phyloP scores from a whole-genome alignment of 2,888 invertebrate species.

The Masnerella sp. region DNA sequence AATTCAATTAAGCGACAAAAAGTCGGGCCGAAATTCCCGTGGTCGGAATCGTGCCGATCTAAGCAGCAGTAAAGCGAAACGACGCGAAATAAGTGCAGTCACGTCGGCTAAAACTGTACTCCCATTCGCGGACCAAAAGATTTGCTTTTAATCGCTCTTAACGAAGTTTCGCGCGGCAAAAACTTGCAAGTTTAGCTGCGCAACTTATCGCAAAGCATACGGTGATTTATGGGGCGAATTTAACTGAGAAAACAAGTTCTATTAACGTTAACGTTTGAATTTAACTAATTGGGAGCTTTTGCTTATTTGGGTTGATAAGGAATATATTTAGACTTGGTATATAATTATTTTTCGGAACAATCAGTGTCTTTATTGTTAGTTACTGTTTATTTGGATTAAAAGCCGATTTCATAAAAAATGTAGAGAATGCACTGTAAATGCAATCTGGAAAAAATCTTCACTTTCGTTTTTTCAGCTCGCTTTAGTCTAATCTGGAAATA shows the following conservation, averaged over 20 bases:
- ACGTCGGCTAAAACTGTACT: background rate
- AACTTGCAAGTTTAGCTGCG: background rate
- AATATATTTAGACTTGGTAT: no score
- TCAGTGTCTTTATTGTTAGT: no score
- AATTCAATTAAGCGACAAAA: background rate
- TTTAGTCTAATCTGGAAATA: no score
- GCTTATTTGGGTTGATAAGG: no score
- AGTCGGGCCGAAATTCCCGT: background rate
- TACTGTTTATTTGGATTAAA: no score
- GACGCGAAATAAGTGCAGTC: background rate
- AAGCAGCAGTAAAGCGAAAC: background rate
- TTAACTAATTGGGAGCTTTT: no score
- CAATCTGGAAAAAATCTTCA: no score
- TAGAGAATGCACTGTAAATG: no score
- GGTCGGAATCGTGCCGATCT: no score
- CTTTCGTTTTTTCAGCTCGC: no score
- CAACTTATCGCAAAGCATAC: conserved; percentile 20
- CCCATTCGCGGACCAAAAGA: conserved; percentile 4
- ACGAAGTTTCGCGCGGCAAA: conserved; percentile 2
- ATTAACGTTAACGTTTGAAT: conserved; percentile 6
- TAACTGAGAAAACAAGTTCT: background rate
- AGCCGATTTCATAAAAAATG: no score
- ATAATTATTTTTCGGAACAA: no score
- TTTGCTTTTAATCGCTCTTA: conserved; percentile 15
- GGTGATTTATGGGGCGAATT: conserved; percentile 7